Conservation (phyloP, 2,888 invertebrate genomes). For the Cephus spinipes region DNA sequence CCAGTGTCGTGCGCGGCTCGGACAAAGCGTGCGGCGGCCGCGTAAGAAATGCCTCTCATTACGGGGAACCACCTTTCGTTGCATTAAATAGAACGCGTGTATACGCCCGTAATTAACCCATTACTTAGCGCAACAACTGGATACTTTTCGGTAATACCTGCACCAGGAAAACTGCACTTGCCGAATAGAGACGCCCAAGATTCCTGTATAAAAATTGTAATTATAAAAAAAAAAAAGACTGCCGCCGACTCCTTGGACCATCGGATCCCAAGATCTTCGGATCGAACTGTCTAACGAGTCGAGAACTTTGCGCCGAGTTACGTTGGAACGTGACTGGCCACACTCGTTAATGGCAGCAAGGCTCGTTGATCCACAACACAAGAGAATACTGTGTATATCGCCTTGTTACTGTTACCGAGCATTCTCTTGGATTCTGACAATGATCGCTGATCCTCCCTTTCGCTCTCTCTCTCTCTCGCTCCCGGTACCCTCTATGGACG, state of each 20-base stretch:
- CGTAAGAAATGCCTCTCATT: slow-evolving; percentile 47
- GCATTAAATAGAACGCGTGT: slow-evolving; percentile 45
- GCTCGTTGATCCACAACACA: neutral
- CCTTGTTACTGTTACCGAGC: too few relatives aligned
- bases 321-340: neutral
- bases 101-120: slow-evolving; percentile 54
- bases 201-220: too few relatives aligned
- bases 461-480: too few relatives aligned
- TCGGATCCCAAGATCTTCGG: too few relatives aligned
- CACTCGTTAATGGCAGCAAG: neutral
- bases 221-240: too few relatives aligned
- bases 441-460: too few relatives aligned
- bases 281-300: neutral
- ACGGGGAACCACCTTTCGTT: slow-evolving; percentile 34
- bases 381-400: too few relatives aligned
- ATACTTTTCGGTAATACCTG: slow-evolving; percentile 20
- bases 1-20: slow-evolving; percentile 33
- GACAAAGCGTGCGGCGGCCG: slow-evolving; percentile 30
- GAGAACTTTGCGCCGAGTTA: neutral
- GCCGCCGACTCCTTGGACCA: too few relatives aligned
- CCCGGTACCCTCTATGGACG: neutral
- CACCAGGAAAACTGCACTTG: too few relatives aligned
- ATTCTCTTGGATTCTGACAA: too few relatives aligned
- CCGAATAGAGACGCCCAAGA: too few relatives aligned
- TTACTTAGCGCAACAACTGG: slow-evolving; percentile 33